Conservation (phyloP, 2,888 invertebrate genomes). For the Autographa gamma region DNA sequence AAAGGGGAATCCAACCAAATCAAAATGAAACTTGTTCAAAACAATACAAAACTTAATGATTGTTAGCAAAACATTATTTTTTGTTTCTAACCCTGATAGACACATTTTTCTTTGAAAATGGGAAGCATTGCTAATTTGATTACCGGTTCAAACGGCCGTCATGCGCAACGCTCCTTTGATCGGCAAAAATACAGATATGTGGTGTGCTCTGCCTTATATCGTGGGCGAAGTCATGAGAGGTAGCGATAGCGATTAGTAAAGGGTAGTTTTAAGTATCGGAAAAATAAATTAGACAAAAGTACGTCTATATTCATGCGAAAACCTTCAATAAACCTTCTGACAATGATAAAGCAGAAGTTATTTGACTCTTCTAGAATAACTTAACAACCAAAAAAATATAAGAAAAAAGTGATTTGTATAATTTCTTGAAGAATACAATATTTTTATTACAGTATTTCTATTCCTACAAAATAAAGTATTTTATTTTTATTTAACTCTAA, state of each 20-base stretch:
- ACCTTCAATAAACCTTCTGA: no score
- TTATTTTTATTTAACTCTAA: no score
- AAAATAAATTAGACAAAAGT: no score
- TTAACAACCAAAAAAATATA: no score
- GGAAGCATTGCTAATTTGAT: slow-evolving; percentile 88
- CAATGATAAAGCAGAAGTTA: no score
- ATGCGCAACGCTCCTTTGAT: slow-evolving; percentile 85
- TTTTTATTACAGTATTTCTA: no score
- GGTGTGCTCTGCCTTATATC: slow-evolving; percentile 74
- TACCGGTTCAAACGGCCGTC: slow-evolving; percentile 88
- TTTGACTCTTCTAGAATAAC: no score
- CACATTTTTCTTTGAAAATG: slow-evolving; percentile 88
- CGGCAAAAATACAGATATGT: slow-evolving; percentile 88
- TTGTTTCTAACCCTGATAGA: slow-evolving; percentile 77
- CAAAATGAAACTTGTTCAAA: slow-evolving; percentile 13
- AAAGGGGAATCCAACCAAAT: neutral
- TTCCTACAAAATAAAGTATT: no score
- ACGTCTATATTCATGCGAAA: no score
- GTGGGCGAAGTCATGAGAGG: slow-evolving; percentile 45
- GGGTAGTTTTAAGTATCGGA: neutral
- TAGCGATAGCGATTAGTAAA: slow-evolving; percentile 40
- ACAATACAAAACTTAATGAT: slow-evolving; percentile 38
- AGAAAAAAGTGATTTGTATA: no score
- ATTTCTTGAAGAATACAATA: no score
- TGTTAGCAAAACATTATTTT: slow-evolving; percentile 49